A percentile compares a stretch with the other conserved stretches of the same genome.
Evolutionary conservation across 2,113 vertebrate species (phyloP).

Genomic region (Megaleporinus macrocephalus): DNA sequence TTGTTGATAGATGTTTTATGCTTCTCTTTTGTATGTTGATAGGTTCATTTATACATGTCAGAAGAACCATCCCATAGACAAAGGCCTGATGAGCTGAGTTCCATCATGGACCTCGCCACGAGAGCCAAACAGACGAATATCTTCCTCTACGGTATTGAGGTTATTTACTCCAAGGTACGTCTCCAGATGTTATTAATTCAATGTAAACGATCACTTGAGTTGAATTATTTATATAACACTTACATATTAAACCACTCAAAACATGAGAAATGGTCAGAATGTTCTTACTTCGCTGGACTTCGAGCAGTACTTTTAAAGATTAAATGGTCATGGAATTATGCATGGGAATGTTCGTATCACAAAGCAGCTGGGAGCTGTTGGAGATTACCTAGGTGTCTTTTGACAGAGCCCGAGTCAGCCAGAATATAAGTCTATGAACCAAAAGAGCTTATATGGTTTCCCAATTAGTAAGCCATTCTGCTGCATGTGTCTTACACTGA

Average conservation of each 20-base stretch:
- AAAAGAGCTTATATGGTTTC: conserved; percentile 8
- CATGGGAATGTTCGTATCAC: background rate
- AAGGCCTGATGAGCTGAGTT: conserved; percentile 42
- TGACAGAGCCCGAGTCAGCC: background rate
- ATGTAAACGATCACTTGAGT: background rate
- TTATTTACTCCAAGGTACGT: conserved; percentile 71
- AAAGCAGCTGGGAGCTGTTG: background rate
- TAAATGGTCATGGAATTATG: conserved; percentile 16
- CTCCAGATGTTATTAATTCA: conserved; percentile 4
- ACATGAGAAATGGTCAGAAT: background rate
- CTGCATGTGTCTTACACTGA: conserved; percentile 9
- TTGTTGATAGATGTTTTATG: conserved; percentile 2
- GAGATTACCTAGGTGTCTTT: conserved; percentile 43
- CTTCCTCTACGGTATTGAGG: conserved; percentile 73
- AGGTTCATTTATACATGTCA: conserved; percentile 68
- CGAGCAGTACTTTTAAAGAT: background rate
- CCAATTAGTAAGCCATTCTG: conserved; percentile 25
- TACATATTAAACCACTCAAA: background rate
- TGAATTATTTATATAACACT: background rate
- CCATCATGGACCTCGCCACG: conserved; percentile 65
- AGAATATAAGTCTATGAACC: conserved; percentile 24
- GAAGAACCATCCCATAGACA: conserved; percentile 52
- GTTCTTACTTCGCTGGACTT: background rate
- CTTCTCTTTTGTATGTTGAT: conserved; percentile 58
- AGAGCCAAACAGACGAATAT: conserved; percentile 67